Base-by-base conservation (phyloP, 2,797 vertebrate genomes). In the Poeciliopsis gracilis region DNA sequence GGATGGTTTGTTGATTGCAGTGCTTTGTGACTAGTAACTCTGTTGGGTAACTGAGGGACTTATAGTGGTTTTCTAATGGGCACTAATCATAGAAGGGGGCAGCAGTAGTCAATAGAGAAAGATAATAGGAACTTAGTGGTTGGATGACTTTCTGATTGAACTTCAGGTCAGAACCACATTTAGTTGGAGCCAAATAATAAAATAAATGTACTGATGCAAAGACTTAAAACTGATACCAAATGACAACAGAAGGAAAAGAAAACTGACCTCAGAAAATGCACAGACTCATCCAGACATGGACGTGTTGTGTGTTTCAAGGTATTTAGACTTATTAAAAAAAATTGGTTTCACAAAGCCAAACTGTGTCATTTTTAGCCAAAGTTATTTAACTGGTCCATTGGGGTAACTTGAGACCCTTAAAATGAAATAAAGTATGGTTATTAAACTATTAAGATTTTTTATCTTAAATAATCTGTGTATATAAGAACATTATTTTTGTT, bases 1-100 rank as follows among this genome's bases (percentile, higher is more conserved):
- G 79, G 75, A 67, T 73, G 80, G 77, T 76, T 84, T 86, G 87
- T 61, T 92, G 88, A 93, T 90, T 90, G 87, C 84, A 8, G 46
- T 25, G 63, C 82, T 90, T 90, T 90, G 87, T 87, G 89, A 87
- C 82, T 91, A 83, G 86, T 88, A 83, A 87, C 89, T 91, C 78
- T 84, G 85, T 85, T 80, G 76, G 81, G 72, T 33, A 70, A 85
- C 73, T 73, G 76, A 80, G 88, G 55, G 16, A 78, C 81, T 80
- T 86, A 82, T 78, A 90, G 87, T 85, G 82, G 74, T 73, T 87
- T 80, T 82, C 82, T 88, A 89, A 90, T 89, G 85, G 77, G 51
- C 84, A 77, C 36, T 89, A 91, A 92, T 93, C 87, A 92, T 83
- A 84, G 86, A 79, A 18, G 80, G 25, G 57, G 73, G 76, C 47